Evolutionary conservation across 2,797 vertebrate species (phyloP), one percentile per base, ranked within the genome.

Genomic region (Huso huso): DNA sequence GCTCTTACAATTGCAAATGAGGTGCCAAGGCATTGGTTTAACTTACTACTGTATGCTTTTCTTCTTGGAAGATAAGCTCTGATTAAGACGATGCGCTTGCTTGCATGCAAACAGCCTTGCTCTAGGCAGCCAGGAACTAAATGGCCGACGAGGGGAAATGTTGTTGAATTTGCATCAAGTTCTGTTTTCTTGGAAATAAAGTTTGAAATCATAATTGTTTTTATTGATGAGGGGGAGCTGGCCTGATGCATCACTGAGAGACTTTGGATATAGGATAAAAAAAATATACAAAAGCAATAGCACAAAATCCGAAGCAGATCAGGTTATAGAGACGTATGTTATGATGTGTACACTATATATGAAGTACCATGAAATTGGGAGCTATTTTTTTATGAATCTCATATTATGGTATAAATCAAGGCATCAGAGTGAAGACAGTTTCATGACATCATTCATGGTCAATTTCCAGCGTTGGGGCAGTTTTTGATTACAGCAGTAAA

Each of bases 401-500:
- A 71, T 67, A 68, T 77, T n/a, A 71, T 69, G 78, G 76, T 76
- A 87, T 88, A 82, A 84, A 89, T 88, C 84, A 83, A 74, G 70
- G 74, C 81, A 73, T 86, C 80, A 69, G 71, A 78, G 72, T 66
- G 61, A 74, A 76, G 82, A 88, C 80, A 82, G 77, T 79, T 86
- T 85, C 73, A 87, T 86, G 83, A 87, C 81, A 84, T 83, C 73
- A 80, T 86, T 89, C 83, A 88, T 74, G 87, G 82, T 88, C 86
- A 87, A 88, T 91, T 91, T 88, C 82, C 84, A 86, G 74, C 81
- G 57, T 61, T 63, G 69, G 69, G 80, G 73, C 78, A 72, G 79
- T 65, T 81, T 89, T 83, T 91, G 85, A 91, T 91, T 90, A 78
- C 77, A 83, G 86, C 75, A 78, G 84, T 89, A 86, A 90, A 90